These are phyloP conservation scores for Atherinosoma microstoma DNA, from an alignment of 2,797 vertebrate genomes.

Conservation along the genomic window DNA sequence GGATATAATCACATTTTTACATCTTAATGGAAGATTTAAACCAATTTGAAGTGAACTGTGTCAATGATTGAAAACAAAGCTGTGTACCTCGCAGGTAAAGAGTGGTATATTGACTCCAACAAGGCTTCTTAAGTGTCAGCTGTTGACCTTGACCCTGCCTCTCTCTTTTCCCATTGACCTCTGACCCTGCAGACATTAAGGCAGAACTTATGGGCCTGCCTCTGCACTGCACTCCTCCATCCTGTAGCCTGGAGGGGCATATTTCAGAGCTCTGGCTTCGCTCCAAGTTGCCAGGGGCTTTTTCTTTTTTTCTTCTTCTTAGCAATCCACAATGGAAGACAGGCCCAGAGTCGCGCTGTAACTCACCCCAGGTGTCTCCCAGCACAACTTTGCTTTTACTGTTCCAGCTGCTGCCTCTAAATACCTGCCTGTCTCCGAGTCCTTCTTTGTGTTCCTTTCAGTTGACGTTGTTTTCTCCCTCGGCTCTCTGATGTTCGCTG, in stretches of 20 bases:
- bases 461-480: slow-evolving; percentile 31
- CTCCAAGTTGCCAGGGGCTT: slow-evolving; percentile 65
- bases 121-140: slow-evolving; percentile 27
- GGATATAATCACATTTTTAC: not conserved
- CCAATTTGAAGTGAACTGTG: not conserved
- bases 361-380: slow-evolving; percentile 74
- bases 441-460: slow-evolving; percentile 28
- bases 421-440: slow-evolving; percentile 53
- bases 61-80: not conserved
- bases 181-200: slow-evolving; percentile 49
- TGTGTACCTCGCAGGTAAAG: not conserved
- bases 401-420: slow-evolving; percentile 67
- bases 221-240: slow-evolving; percentile 19
- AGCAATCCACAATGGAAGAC: slow-evolving; percentile 61
- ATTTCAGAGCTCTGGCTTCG: slow-evolving; percentile 56
- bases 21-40: not conserved
- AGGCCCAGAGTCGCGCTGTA: slow-evolving; percentile 42
- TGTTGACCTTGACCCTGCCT: slow-evolving; percentile 57
- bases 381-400: slow-evolving; percentile 70
- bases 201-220: slow-evolving; percentile 31
- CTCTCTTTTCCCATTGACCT: slow-evolving; percentile 47
- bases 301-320: slow-evolving; percentile 58
- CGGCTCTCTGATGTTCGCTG: slow-evolving; percentile 11
- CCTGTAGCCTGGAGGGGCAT: slow-evolving; percentile 43
- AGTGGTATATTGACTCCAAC: not conserved